Evolutionary conservation across 1,140 invertebrate species (phyloP).

Genomic region (Parapsyche elsis): DNA sequence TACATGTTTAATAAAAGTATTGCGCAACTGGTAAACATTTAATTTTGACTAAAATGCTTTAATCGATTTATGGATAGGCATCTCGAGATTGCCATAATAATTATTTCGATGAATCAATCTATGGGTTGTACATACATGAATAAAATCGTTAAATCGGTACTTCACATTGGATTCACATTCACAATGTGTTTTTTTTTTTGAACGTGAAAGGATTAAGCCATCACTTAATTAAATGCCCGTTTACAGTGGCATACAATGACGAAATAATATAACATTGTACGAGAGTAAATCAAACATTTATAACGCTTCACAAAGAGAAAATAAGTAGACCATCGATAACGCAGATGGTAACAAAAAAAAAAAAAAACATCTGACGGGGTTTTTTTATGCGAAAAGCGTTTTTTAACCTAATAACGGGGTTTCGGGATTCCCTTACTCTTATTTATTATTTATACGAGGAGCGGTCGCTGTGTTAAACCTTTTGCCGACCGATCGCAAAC

Average conservation of each 20-base stretch:
- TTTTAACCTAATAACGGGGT: conserved; percentile 45
- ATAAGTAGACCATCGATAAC: conserved; percentile 29
- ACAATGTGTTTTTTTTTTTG: too few relatives aligned
- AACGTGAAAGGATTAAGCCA: too few relatives aligned
- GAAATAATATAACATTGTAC: neutral
- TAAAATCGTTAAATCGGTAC: too few relatives aligned
- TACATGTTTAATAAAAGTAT: too few relatives aligned
- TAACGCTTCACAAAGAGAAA: conserved; percentile 8
- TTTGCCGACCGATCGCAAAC: neutral
- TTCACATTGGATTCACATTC: too few relatives aligned
- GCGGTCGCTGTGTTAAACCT: neutral
- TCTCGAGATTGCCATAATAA: too few relatives aligned
- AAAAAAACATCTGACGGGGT: conserved; percentile 39
- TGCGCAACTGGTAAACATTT: too few relatives aligned
- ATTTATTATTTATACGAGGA: conserved; percentile 31
- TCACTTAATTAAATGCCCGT: too few relatives aligned
- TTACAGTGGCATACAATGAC: neutral
- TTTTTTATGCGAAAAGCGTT: conserved; percentile 41
- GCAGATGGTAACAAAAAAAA: conserved; percentile 13
- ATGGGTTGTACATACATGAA: too few relatives aligned
- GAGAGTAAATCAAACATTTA: conserved; percentile 29
- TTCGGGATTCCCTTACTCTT: conserved; percentile 31
- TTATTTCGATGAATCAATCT: too few relatives aligned
- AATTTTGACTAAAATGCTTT: too few relatives aligned
- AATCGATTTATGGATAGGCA: too few relatives aligned